Percentiles rank a stretch among this genome's conserved stretches.
phyloP scores from a whole-genome alignment of 2,888 invertebrate species.

The Drosophila anomalata region DNA sequence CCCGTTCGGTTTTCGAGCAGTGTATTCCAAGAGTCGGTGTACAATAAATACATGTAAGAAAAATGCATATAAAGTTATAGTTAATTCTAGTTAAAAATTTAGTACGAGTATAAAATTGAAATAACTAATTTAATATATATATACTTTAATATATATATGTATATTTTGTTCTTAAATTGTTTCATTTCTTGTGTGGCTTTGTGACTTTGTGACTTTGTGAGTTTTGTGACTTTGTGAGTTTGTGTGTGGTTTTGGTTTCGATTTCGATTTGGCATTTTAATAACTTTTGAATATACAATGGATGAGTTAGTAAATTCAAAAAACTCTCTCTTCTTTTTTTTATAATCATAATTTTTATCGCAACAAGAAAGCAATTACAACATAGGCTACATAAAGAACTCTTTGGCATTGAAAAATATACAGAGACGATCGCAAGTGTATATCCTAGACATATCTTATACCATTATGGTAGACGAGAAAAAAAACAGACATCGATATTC shows the following conservation, averaged over 20 bases:
- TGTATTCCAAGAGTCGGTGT: slow-evolving; percentile 54
- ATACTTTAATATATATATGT: slow-evolving; percentile 29
- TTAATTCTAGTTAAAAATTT: slow-evolving; percentile 75
- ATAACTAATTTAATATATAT: slow-evolving; percentile 68
- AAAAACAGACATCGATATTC: slow-evolving; percentile 38
- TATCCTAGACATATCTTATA: slow-evolving; percentile 50
- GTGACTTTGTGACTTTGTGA: background rate
- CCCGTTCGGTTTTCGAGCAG: slow-evolving; percentile 42
- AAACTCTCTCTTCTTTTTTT: slow-evolving; percentile 10
- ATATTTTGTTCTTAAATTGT: slow-evolving; percentile 25
- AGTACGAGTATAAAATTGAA: slow-evolving; percentile 74
- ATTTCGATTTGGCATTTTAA: slow-evolving; percentile 36
- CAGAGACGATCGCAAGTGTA: slow-evolving; percentile 27
- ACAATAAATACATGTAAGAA: slow-evolving; percentile 73
- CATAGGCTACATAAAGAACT: slow-evolving; percentile 67
- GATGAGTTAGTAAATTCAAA: slow-evolving; percentile 34
- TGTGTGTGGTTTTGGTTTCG: slow-evolving; percentile 16
- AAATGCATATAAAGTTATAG: slow-evolving; percentile 76
- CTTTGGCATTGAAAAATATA: slow-evolving; percentile 72
- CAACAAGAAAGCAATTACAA: slow-evolving; percentile 58
- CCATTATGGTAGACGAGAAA: slow-evolving; percentile 57
- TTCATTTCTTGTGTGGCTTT: background rate
- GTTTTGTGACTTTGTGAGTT: background rate
- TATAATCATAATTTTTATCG: slow-evolving; percentile 1
- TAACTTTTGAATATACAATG: slow-evolving; percentile 56